Conservation (phyloP, 2,888 invertebrate species). For the Erebia ligea region DNA sequence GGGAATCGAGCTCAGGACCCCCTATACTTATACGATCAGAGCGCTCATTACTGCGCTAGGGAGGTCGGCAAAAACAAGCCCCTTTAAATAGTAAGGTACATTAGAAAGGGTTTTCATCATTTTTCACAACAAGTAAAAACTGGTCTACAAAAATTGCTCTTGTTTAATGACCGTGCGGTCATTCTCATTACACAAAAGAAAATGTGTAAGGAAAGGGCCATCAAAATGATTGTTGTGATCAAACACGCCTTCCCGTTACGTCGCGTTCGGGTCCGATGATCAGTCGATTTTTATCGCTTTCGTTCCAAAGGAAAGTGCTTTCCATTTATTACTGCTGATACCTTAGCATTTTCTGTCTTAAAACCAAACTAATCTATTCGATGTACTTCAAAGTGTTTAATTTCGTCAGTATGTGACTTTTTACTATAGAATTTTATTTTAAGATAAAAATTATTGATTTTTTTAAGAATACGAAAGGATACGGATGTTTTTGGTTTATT, state of each 20-base stretch:
- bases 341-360: slow-evolving; percentile 38
- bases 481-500: no score
- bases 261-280: slow-evolving; percentile 49
- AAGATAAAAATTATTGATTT: no score
- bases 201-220: slow-evolving; percentile 43
- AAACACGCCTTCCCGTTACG: slow-evolving; percentile 56
- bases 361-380: neutral
- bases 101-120: no score
- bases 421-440: no score
- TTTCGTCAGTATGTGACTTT: no score
- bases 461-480: no score
- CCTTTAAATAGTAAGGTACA: no score
- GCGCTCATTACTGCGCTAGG: no score
- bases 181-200: slow-evolving; percentile 5
- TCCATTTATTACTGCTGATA: slow-evolving; percentile 42
- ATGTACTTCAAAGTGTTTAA: neutral
- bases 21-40: no score
- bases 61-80: no score
- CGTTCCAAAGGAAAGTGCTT: slow-evolving; percentile 49
- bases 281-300: slow-evolving; percentile 61
- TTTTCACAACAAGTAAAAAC: neutral
- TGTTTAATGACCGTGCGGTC: neutral
- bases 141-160: neutral
- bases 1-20: no score
- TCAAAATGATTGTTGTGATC: slow-evolving; percentile 56